Evolutionary conservation across 2,888 invertebrate species (phyloP).

Genomic region (Petrolisthes manimaculis): DNA sequence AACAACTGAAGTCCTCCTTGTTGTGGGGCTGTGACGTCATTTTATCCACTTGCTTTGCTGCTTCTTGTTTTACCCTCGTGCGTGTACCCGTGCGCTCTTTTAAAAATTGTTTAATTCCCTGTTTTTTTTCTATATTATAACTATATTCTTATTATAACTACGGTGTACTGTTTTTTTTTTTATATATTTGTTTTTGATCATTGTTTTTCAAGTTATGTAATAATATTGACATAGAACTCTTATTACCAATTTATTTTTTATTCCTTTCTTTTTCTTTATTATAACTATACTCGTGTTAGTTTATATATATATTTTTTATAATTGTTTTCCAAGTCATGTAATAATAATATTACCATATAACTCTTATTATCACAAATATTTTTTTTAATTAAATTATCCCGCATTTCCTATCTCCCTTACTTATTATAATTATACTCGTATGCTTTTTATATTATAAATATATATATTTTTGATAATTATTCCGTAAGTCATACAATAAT

Average conservation of each 20-base stretch:
- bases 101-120: background rate
- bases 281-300: background rate
- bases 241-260: background rate
- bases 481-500: no score
- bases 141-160: background rate
- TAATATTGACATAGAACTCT: background rate
- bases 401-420: no score
- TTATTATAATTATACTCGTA: no score
- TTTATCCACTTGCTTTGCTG: no score
- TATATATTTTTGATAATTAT: no score
- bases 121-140: background rate
- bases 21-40: background rate
- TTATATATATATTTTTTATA: background rate
- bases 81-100: background rate
- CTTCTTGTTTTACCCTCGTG: background rate
- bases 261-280: background rate
- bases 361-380: no score
- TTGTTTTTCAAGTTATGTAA: no score
- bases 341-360: no score
- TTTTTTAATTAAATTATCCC: no score
- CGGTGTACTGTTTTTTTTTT: background rate
- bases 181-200: background rate
- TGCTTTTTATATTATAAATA: no score
- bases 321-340: no score
- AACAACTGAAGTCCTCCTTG: slow-evolving; percentile 43